Base-by-base conservation (phyloP, 2,113 vertebrate species). In the Myocastor coypus region DNA sequence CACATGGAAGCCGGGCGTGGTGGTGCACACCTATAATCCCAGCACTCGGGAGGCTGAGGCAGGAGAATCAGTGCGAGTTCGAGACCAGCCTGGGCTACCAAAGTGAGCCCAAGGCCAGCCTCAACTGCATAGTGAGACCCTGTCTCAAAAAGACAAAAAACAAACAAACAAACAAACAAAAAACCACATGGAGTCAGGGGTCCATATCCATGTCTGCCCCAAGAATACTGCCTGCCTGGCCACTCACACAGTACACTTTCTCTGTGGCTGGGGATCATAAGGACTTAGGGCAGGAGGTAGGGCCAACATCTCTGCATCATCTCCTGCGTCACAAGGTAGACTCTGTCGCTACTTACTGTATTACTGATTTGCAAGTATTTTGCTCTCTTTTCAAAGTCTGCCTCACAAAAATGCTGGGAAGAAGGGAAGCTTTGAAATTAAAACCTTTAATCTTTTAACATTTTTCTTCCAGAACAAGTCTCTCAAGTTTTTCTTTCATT, bases 391-490 rank as follows among this genome's bases (percentile, higher is more conserved):
- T 77, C 63, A 69, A 92, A 86, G 28, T 46, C 82, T 52, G 20
- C 57, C 55, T 91, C 63, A 91, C 83, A 83, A 91, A 88, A 85
- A 83, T 46, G 19, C 55, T 81, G 86, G 73, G 73, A 92, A 85
- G 78, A 42, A 94, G 14, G 88, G 85, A 92, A 75, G 64, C 86
- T 97, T 97, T 77, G 86, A 94, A 87, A 96, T 34, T 0, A 69
- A 97, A 81, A 71, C 7, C 14, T 86, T 86, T 91, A 61, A 75
- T 88, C 92, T 93, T 83, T 64, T 12, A 6, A 20, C 24, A 11
- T 20, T 92, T 94, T 83, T 80, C 64, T 94, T 73, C n/a, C 40
- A 85, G 14, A 94, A 71, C 7, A 64, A 83, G 64, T 55, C 66
- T 71, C 71, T 83, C 32, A 6, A n/a, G 89, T 57, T 90, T 94